These are phyloP conservation scores for Poecile atricapillus DNA, from an alignment of 2,113 vertebrate species.

Conservation along the genomic window DNA sequence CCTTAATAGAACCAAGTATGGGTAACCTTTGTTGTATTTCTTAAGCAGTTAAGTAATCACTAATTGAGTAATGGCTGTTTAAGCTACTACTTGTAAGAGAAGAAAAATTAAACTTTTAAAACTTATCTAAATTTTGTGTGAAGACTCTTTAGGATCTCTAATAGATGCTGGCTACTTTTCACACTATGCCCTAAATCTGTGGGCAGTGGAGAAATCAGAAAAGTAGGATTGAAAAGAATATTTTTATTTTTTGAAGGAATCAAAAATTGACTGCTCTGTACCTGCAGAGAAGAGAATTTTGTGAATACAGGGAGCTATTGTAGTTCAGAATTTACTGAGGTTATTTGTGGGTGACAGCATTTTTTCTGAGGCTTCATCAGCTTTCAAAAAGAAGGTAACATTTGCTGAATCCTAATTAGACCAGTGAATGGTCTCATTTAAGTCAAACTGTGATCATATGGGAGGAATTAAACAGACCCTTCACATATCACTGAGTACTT, in stretches of 20 bases:
- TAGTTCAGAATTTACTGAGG: background rate
- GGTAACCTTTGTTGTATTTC: background rate
- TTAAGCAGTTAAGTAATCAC: background rate
- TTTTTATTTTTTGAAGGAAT: background rate
- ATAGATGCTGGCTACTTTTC: background rate
- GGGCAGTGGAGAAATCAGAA: background rate
- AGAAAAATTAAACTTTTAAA: background rate
- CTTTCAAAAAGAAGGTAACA: background rate
- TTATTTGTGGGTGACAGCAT: background rate
- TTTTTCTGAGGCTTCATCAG: background rate
- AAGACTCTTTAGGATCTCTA: background rate
- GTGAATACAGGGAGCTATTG: background rate
- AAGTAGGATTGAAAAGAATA: background rate
- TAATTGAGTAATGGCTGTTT: background rate
- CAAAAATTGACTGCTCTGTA: background rate
- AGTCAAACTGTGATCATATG: background rate
- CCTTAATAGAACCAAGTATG: background rate
- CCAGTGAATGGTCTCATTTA: background rate
- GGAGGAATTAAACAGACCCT: slow-evolving; percentile 14
- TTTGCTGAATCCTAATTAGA: slow-evolving; percentile 32
- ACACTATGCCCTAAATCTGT: background rate
- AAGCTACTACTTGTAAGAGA: background rate
- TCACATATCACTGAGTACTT: background rate
- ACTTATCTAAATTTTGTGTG: background rate
- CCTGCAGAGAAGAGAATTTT: background rate